Base-by-base conservation (phyloP, 2,888 invertebrate species). In the Lasioglossum figueresi region DNA sequence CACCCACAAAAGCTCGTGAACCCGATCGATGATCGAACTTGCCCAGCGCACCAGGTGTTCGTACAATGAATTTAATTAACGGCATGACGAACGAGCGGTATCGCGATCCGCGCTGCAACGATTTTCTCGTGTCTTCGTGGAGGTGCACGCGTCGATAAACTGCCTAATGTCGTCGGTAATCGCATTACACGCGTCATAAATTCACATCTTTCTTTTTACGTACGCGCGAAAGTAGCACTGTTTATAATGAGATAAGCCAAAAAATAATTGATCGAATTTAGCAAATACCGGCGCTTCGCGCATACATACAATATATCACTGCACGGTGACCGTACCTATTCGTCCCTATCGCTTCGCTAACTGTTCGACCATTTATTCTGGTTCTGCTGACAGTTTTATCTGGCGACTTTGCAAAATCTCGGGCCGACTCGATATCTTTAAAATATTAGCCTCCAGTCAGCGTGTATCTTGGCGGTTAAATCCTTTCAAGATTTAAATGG, bases 141-240 rank as follows among this genome's bases (percentile, higher is more conserved):
- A 27, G 27, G 27, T 45, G 16, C 19, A 27, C 40, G 14, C 87
- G 84, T 90, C 92, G 89, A 92, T 90, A 91, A 91, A 89, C 88
- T 88, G 87, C 90, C 91, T 91, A 91, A 92, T 92, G 91, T 90
- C 78, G 71, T 82, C 88, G 90, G 92, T 90, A 91, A 92, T 92
- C 91, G 85, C 84, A 88, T 90, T 89, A 89, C 71, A 79, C 83
- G 86, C 87, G 88, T 88, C 89, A 88, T 91, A 92, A 92, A 92
- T 92, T 87, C 79, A 74, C 73, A 2, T 23, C 5, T 82, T 73
- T 59, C 27, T 68, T 79, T 70, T n/a, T 31, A n/a, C 76, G n/a
- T 0, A 1, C 27, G 72, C 52, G 27, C 82, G 84, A 83, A 78
- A 86, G 68, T 84, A 80, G 43, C 80, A 81, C 80, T 85, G 87